phyloP scores from a whole-genome alignment of 1,140 invertebrate species.

The Drosophila setifemur region DNA sequence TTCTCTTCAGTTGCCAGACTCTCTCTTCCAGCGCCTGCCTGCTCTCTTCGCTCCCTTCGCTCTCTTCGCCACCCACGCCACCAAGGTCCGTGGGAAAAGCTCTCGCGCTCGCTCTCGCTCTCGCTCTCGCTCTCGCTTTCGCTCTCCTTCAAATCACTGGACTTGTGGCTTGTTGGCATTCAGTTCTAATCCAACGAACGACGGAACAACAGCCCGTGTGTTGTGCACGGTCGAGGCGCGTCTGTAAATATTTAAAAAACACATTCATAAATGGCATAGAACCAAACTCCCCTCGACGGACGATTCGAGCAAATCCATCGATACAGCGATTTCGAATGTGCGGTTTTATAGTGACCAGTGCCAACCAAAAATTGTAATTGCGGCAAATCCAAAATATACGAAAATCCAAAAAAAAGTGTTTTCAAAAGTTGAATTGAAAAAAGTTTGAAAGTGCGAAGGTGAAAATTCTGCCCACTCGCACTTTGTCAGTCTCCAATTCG shows the following conservation, averaged over 20 bases:
- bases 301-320: slow-evolving; percentile 6
- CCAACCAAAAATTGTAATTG: slow-evolving; percentile 10
- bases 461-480: slow-evolving; percentile 65
- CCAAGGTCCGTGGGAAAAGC: slow-evolving; percentile 20
- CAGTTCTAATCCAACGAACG: slow-evolving; percentile 62
- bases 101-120: slow-evolving; percentile 9
- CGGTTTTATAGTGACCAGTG: slow-evolving; percentile 35
- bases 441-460: slow-evolving; percentile 69
- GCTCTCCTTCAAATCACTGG: background rate
- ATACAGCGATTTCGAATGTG: slow-evolving; percentile 18
- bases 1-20: background rate
- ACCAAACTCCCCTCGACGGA: slow-evolving; percentile 37
- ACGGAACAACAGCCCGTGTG: slow-evolving; percentile 64
- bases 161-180: slow-evolving; percentile 57
- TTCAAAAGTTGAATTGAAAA: slow-evolving; percentile 34
- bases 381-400: slow-evolving; percentile 19
- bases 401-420: slow-evolving; percentile 38
- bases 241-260: slow-evolving; percentile 62
- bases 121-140: too few species aligned
- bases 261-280: slow-evolving; percentile 62
- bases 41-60: background rate
- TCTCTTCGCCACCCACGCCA: background rate
- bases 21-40: too few species aligned
- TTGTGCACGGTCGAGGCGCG: slow-evolving; percentile 57
- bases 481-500: slow-evolving; percentile 12